Base-by-base conservation (phyloP, 2,797 vertebrate species). In the Novumbra hubbsi region DNA sequence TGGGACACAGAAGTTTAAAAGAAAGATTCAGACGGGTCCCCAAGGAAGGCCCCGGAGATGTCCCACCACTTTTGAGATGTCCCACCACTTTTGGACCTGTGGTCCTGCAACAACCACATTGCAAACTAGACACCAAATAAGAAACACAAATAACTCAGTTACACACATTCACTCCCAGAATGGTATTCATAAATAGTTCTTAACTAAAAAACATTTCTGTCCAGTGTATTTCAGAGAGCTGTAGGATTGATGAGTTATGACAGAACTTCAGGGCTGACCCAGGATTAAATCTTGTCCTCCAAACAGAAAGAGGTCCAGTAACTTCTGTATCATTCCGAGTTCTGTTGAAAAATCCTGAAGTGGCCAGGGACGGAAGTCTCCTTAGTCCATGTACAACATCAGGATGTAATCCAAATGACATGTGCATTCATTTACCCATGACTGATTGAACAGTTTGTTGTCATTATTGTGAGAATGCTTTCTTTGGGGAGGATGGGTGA, bases 381-480 rank as follows among this genome's bases (percentile, higher is more conserved):
- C 24, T 68, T 15, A 24, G 28, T 27, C 4, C n/a, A 12, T 24
- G 21, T 60, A 60, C 55, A 60, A 24, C 5, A 11, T 60, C 55
- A 60, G 63, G 28, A 34, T 64, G 14, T 64, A 30, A 63, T 15
- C 14, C 28, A 28, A 3, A 63, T 30, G 24, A 9, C 24, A 17
- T 16, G 60, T 24, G 24, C 27, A 15, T 17, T 27, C 12, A 28
- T 28, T 28, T 63, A 55, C 55, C 60, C 19, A 34, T 70, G 12
- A 71, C 0, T 74, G 68, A 76, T 41, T 55, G 75, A 64, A 21
- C 8, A 41, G 65, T 45, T 9, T 19, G n/a, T 14, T 68, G 57
- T 75, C 49, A 55, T 32, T 41, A 64, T 57, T 81, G 50, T 28
- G 76, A 62, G 63, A 70, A 21, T 57, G 4, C 75, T 38, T 7